Percentiles rank a stretch among this genome's conserved stretches.
phyloP scores from a whole-genome alignment of 2,888 invertebrate species.

The Rhyacophila evoluta region DNA sequence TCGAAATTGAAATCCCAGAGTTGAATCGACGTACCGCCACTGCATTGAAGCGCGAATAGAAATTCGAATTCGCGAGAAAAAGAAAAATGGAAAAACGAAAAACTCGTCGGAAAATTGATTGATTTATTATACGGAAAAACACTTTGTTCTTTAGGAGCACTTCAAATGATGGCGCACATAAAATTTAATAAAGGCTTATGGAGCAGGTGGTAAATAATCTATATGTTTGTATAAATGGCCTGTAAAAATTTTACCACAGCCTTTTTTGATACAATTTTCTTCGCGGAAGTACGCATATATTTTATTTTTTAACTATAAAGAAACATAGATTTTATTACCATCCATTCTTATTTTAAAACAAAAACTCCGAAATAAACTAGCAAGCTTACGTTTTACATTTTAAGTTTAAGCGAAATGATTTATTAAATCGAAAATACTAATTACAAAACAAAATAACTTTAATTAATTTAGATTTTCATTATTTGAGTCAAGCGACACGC shows the following conservation, averaged over 20 bases:
- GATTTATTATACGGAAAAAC: constrained; percentile 44
- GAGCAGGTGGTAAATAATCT: constrained; percentile 30
- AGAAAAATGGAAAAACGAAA: constrained; percentile 36
- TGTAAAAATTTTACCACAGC: not conserved
- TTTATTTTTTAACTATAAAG: too few species aligned
- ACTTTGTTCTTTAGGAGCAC: constrained; percentile 32
- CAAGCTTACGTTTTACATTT: too few species aligned
- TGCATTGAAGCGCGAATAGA: not conserved
- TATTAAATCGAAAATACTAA: too few species aligned
- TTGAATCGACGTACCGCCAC: not conserved
- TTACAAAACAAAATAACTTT: too few species aligned
- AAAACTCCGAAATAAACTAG: too few species aligned
- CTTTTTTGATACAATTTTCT: too few species aligned
- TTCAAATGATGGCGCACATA: constrained; percentile 25
- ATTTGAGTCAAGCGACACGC: too few species aligned
- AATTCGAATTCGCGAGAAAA: constrained; percentile 8
- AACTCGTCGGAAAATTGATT: constrained; percentile 46
- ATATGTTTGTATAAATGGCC: not conserved
- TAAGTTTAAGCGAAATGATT: too few species aligned
- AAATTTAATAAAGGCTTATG: constrained; percentile 32
- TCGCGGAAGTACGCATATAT: too few species aligned
- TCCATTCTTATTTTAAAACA: too few species aligned
- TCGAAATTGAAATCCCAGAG: not conserved
- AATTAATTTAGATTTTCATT: too few species aligned
- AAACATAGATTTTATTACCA: too few species aligned